Percentiles rank a stretch among this genome's conserved stretches.
phyloP scores from a whole-genome alignment of 2,113 vertebrate species.

The Brachypteracias leptosomus region DNA sequence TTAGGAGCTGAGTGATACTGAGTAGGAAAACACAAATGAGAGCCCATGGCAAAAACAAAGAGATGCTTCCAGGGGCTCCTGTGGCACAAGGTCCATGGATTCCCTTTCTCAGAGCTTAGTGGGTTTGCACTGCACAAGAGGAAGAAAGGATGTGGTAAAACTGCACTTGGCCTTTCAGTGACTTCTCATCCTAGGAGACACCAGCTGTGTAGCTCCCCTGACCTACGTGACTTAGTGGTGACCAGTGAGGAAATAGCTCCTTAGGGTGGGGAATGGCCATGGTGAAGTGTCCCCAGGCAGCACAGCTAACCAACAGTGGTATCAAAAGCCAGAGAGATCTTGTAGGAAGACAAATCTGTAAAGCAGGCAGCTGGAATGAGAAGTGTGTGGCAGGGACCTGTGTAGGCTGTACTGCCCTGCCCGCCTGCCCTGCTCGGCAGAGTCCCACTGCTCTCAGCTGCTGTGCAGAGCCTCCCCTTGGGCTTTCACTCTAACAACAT shows the following conservation, averaged over 20 bases:
- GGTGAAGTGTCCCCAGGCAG: background rate
- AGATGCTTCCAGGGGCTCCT: background rate
- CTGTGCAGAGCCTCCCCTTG: background rate
- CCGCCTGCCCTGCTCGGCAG: background rate
- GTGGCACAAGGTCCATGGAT: background rate
- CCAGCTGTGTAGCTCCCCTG: background rate
- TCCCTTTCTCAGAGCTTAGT: background rate
- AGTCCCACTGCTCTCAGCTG: background rate
- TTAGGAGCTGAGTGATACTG: background rate
- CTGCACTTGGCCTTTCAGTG: background rate
- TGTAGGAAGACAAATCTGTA: background rate
- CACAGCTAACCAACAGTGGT: accelerated
- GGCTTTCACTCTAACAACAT: background rate
- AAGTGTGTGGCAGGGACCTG: background rate
- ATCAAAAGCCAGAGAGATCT: background rate
- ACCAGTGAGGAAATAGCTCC: background rate
- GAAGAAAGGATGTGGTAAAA: background rate
- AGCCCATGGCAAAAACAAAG: background rate
- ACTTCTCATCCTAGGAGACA: background rate
- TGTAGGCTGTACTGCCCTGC: background rate
- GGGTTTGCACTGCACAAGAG: background rate
- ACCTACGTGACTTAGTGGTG: background rate
- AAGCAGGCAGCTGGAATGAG: background rate
- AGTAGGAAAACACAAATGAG: background rate
- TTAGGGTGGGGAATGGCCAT: background rate